Conservation (phyloP, 2,797 vertebrate species). For the Pangasius sanitwongsei region DNA sequence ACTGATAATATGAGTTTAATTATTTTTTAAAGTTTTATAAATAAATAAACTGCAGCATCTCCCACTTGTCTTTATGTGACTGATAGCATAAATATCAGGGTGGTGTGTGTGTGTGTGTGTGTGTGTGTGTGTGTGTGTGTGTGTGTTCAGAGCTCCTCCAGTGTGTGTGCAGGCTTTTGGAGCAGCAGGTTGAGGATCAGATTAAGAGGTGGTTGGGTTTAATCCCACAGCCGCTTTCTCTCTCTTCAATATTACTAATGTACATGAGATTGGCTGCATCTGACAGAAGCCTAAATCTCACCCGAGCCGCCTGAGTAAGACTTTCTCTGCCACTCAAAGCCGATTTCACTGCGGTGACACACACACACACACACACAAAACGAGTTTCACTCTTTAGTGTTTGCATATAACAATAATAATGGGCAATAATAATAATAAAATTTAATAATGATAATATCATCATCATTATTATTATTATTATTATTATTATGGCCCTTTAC, state of each 20-base stretch:
- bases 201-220: constrained; percentile 69
- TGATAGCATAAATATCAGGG: background rate
- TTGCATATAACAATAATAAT: too few species aligned
- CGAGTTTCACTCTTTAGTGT: background rate
- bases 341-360: constrained; percentile 28
- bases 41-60: background rate
- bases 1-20: background rate
- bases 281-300: constrained; percentile 78
- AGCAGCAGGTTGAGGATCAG: constrained; percentile 71
- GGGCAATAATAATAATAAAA: background rate
- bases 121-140: background rate
- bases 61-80: background rate
- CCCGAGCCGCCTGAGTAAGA: constrained; percentile 73
- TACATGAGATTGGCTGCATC: constrained; percentile 78
- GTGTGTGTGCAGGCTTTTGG: background rate
- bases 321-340: constrained; percentile 75
- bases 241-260: constrained; percentile 84
- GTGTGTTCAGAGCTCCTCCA: background rate
- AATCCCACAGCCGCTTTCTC: constrained; percentile 71
- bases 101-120: background rate
- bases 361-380: background rate
- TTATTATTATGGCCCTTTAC: background rate
- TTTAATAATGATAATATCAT: too few species aligned
- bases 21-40: background rate
- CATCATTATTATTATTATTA: background rate